A percentile compares a stretch with the other conserved stretches of the same genome.
Conservation (phyloP, 2,888 invertebrate genomes). For the Dicyrtoma fusca region DNA sequence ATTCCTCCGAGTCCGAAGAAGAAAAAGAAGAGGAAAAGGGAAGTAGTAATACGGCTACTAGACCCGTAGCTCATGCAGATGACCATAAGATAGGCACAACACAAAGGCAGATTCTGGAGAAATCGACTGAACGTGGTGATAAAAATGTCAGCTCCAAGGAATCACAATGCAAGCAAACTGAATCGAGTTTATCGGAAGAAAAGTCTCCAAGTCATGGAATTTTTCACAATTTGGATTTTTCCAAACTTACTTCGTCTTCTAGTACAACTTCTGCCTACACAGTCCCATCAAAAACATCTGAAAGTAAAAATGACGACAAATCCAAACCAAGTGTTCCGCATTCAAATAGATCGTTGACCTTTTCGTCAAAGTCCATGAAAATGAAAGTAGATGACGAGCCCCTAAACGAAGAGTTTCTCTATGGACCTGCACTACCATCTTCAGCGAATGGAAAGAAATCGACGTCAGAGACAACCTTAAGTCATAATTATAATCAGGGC, state of each 20-base stretch:
- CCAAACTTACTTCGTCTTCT: constrained; percentile 17
- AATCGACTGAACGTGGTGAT: neutral
- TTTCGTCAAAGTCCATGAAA: too few species aligned
- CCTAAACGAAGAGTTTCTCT: constrained; percentile 6
- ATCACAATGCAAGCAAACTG: constrained; percentile 22
- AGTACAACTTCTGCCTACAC: neutral
- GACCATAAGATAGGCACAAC: neutral
- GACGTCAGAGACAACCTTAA: too few species aligned
- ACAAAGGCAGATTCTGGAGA: neutral
- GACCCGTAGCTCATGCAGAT: neutral
- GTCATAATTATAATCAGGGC: neutral
- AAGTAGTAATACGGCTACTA: neutral
- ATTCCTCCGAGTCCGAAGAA: constrained; percentile 51
- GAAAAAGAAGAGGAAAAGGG: constrained; percentile 11
- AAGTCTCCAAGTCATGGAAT: constrained; percentile 34
- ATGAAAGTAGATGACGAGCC: constrained; percentile 3
- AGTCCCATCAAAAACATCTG: neutral
- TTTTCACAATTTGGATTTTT: constrained; percentile 41
- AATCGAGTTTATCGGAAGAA: constrained; percentile 34
- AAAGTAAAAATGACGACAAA: constrained; percentile 5
- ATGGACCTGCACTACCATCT: constrained; percentile 26
- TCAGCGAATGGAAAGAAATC: neutral
- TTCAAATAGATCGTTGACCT: neutral
- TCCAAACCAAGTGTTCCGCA: neutral
- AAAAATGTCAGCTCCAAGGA: neutral